These are phyloP conservation scores for Heteractis magnifica DNA, from an alignment of 92 coral and sea anemone genomes.

Conservation along the genomic window DNA sequence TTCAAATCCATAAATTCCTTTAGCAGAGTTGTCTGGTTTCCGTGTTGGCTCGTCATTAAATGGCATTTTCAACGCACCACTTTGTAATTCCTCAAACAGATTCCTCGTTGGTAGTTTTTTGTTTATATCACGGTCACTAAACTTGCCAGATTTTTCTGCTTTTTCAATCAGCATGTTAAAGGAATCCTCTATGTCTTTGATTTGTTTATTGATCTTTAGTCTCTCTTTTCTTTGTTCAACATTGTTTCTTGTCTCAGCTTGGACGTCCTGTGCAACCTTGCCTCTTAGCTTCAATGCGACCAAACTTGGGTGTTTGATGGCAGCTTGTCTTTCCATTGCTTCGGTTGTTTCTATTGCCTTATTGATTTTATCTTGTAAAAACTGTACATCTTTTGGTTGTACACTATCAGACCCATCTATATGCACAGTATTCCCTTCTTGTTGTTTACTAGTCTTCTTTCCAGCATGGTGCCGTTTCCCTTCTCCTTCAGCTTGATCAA, in stretches of 20 bases:
- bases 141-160: constrained; percentile 41
- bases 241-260: constrained; percentile 51
- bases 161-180: constrained; percentile 37
- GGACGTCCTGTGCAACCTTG: constrained; percentile 28
- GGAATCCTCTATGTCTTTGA: constrained; percentile 45
- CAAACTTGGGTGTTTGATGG: constrained; percentile 13
- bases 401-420: constrained; percentile 14
- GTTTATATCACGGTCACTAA: neutral
- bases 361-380: constrained; percentile 57
- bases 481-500: constrained; percentile 15
- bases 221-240: constrained; percentile 22
- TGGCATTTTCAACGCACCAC: constrained; percentile 15
- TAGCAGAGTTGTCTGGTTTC: neutral
- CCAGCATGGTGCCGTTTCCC: constrained; percentile 18
- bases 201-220: constrained; percentile 20
- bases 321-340: constrained; percentile 37
- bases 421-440: neutral
- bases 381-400: constrained; percentile 27
- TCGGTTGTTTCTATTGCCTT: constrained; percentile 66
- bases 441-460: neutral
- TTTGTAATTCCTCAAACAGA: constrained; percentile 22
- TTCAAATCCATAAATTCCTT: constrained; percentile 26
- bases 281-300: constrained; percentile 32
- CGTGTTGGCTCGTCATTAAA: constrained; percentile 11
- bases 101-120: constrained; percentile 10